Base-by-base conservation (phyloP, 2,797 vertebrate genomes). In the Acanthurus leucopareius region DNA sequence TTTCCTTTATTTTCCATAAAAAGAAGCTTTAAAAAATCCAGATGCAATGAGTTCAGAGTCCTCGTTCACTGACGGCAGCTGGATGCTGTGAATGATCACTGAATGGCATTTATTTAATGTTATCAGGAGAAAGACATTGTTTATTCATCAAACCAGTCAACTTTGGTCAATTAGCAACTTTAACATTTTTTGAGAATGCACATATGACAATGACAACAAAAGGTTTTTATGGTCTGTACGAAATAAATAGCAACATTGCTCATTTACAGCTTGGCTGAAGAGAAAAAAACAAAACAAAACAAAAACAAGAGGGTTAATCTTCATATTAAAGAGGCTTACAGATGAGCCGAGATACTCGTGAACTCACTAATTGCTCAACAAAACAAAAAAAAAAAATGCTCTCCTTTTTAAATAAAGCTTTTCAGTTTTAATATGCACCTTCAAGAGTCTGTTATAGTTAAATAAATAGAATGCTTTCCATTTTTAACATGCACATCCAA, bases 391-490 rank as follows among this genome's bases (percentile, higher is more conserved):
- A 66, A 75, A 90, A 93, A 93, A 88, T 89, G 92, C 92, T 93
- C 90, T 95, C 93, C 94, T 94, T 94, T 94, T 95, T 95, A 96
- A 97, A 96, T 96, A 95, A 96, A 96, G 94, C 93, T 95, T 95
- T 93, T 95, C 92, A 93, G 91, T 94, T 95, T 95, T 89, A 88
- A 94, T 94, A 96, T 96, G 95, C 94, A 97, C 95, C 96, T 96
- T 96, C 93, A 94, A 94, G 94, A 96, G 95, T 95, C 94, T 95
- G 95, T 94, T 96, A 94, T 95, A 96, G 95, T 95, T 96, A 95
- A 95, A 96, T 96, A 96, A 96, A 95, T 96, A 97, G 96, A 96
- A 96, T 89, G 94, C 90, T 95, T 95, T 96, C 94, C 94, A 93
- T 96, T 95, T 95, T 95, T 93, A 94, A 96, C 95, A 97, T 96